Evolutionary conservation across 2,888 invertebrate genomes (phyloP), one percentile per base, ranked within the genome.

Genomic region (Tipula unca): DNA sequence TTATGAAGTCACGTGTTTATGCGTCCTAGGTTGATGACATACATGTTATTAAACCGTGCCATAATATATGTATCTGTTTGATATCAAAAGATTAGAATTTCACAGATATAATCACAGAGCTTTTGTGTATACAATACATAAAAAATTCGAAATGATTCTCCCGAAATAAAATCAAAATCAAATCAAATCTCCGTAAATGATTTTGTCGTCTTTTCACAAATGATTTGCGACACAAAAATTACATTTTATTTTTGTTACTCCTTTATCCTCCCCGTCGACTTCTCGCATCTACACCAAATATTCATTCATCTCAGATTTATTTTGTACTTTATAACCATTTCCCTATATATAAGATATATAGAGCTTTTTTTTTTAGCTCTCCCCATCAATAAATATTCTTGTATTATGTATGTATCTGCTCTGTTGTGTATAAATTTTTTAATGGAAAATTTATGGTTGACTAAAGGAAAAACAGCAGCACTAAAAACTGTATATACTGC

Each of bases 391-490:
- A 69, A 69, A 69, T 69, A 25, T 69, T 25, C 69, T 25, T 69
- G 69, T 69, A 69, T 48, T 48, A 48, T 48, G 48, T 48, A 48
- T 48, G 48, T 48, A 48, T 48, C 48, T 48, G 17, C 48, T 48
- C 6, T 69, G 69, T 69, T 69, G 69, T 69, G 69, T 69, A 69
- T 69, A 69, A 20, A 69, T 25, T 69, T 69, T 69, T 25, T 69
- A 69, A 69, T 69, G 69, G 69, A 69, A 69, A 69, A 69, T 69
- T 69, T 69, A 69, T 69, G 69, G 69, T 69, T 69, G 69, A 69
- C 69, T 69, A 69, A 69, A 69, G 69, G 10, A 69, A 25, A 20
- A 25, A 10, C 25, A 25, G 25, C 69, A 69, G 25, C 69, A 69
- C n/a, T n/a, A 69, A 69, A 69, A 69, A 48, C 5, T 17, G 48